Base-by-base conservation (phyloP, 2,113 vertebrate genomes). In the Notiomystis cincta region DNA sequence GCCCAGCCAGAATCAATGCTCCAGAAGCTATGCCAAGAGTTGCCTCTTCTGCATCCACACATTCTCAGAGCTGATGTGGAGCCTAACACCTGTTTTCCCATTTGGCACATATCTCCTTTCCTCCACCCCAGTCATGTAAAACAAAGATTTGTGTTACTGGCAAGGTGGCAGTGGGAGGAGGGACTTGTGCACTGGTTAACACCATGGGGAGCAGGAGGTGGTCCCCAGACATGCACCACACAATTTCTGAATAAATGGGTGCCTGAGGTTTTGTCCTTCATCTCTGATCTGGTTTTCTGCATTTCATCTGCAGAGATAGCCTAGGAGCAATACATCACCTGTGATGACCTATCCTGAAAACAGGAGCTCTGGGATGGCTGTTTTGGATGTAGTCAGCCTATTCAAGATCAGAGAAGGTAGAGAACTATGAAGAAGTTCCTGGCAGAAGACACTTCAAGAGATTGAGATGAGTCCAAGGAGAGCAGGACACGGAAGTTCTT, bases 21-120 rank as follows among this genome's bases (percentile, higher is more conserved):
- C 17, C n/a, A 79, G 45, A 60, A 87, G 10, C 42, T 53, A 15
- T 33, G 28, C 15, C 82, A 75, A 62, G 33, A 10, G 8, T 19
- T 69, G 24, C 24, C 9, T 73, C 33, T 73, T 61, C 64, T 35
- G 11, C 37, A 57, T 17, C 23, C n/a, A 42, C 35, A 35, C 21
- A 35, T 82, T 50, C 37, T 42, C 67, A 57, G 62, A 70, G 9
- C 18, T 82, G 50, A 50, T 50, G 17, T 40, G 54, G 83, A 70
- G 30, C 10, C n/a, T 58, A 44, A 45, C 2, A 13, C 2, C 13
- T 54, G 1, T 20, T 48, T 76, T 70, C 14, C 91, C 12, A 11
- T 42, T 37, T 60, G 64, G 4, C 7, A 23, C 0, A 0, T 18
- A 6, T 37, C 28, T 35, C 7, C 22, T 57, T 65, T 72, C 25